Percentiles rank a stretch among this genome's conserved stretches.
These are phyloP conservation scores for Sclerodermus sp. DNA, from an alignment of 2,888 invertebrate genomes.

Conservation along the genomic window DNA sequence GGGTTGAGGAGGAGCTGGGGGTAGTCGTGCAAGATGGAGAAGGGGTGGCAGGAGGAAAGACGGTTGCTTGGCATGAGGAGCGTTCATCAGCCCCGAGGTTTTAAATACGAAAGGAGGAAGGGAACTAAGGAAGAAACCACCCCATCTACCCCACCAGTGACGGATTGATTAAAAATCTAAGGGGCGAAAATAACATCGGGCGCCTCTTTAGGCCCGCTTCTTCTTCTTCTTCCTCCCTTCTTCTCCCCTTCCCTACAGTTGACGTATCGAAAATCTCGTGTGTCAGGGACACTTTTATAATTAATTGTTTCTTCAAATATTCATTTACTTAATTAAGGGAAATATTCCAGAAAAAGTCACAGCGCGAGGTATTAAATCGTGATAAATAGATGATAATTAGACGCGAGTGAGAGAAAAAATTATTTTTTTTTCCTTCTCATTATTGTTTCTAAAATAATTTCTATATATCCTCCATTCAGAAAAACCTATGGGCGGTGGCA, in stretches of 20 bases:
- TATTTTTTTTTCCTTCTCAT: too few species aligned
- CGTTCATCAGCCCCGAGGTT: conserved; percentile 59
- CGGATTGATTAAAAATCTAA: conserved; percentile 59
- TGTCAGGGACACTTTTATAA: too few species aligned
- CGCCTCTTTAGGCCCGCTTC: conserved; percentile 25
- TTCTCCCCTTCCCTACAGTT: conserved; percentile 14
- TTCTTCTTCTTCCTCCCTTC: conserved; percentile 20
- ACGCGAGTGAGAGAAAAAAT: too few species aligned
- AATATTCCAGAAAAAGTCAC: too few species aligned
- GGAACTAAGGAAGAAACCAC: conserved; percentile 53
- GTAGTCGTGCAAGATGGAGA: conserved; percentile 21
- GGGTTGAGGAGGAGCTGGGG: conserved; percentile 7
- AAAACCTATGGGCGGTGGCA: too few species aligned
- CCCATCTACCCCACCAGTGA: conserved; percentile 49
- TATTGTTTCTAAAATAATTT: too few species aligned
- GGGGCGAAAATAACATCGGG: conserved; percentile 50
- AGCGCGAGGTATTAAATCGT: too few species aligned
- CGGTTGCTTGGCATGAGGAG: conserved; percentile 54
- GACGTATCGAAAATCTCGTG: too few species aligned
- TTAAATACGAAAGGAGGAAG: conserved; percentile 57
- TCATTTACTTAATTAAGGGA: too few species aligned
- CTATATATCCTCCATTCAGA: too few species aligned
- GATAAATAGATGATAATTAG: too few species aligned
- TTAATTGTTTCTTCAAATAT: too few species aligned
- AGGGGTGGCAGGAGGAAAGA: conserved; percentile 29